phyloP scores from a whole-genome alignment of 23 tunicate species.

The Ciona savignyi region DNA sequence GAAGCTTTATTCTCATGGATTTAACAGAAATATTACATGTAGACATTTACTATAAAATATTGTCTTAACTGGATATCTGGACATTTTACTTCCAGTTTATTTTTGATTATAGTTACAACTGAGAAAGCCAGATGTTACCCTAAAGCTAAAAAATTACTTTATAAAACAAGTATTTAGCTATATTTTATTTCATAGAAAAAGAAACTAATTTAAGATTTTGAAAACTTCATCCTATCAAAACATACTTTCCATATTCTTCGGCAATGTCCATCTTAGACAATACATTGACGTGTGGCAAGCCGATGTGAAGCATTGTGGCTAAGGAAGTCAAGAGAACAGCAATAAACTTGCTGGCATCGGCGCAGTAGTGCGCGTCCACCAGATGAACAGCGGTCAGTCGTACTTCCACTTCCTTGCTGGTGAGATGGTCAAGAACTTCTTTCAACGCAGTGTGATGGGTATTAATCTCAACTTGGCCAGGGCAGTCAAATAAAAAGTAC shows the following conservation, averaged over 20 bases:
- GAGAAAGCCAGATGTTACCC: too few relatives aligned
- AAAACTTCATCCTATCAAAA: too few relatives aligned
- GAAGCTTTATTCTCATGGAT: too few relatives aligned
- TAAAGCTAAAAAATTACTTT: too few relatives aligned
- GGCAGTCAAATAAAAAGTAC: constrained; percentile 90
- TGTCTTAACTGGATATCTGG: too few relatives aligned
- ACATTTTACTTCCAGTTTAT: too few relatives aligned
- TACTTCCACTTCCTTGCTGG: constrained; percentile 27
- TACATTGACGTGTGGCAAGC: constrained; percentile 86
- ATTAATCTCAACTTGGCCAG: constrained; percentile 94
- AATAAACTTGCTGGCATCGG: constrained; percentile 68
- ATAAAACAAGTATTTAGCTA: too few relatives aligned
- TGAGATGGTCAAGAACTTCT: constrained; percentile 57
- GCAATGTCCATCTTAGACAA: constrained; percentile 94
- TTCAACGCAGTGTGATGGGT: constrained; percentile 72
- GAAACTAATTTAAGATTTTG: too few relatives aligned
- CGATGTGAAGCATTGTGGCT: constrained; percentile 87
- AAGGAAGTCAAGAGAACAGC: constrained; percentile 82
- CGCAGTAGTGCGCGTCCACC: constrained; percentile 87
- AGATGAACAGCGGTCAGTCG: constrained; percentile 78
- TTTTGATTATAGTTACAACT: too few relatives aligned
- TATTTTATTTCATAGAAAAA: too few relatives aligned
- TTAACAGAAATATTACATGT: too few relatives aligned
- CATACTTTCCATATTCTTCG: constrained; percentile 85
- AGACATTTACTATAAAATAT: too few relatives aligned